Conservation (phyloP, 2,113 vertebrate genomes). For the Cygnus atratus region DNA sequence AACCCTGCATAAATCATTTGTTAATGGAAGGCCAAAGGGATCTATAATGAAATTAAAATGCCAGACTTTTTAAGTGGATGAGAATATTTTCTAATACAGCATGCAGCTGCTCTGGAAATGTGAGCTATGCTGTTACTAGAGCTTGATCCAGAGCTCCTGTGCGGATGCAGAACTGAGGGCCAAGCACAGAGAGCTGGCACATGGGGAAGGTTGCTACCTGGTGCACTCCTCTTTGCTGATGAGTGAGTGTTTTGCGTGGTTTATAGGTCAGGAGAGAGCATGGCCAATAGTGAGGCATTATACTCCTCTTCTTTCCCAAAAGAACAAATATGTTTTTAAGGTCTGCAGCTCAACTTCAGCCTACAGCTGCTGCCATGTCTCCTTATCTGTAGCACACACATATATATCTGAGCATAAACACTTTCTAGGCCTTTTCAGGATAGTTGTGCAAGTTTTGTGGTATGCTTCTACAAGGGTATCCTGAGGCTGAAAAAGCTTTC, state of each 20-base stretch:
- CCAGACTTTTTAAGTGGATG: background rate
- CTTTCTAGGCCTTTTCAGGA: background rate
- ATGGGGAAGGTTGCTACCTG: background rate
- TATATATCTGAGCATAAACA: background rate
- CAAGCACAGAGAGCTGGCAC: background rate
- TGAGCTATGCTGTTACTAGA: background rate
- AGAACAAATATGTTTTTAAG: background rate
- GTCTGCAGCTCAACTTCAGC: background rate
- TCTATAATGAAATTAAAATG: conserved; percentile 15
- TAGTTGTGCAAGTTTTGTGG: background rate
- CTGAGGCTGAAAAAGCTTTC: background rate
- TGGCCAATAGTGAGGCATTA: background rate
- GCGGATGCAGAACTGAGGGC: background rate
- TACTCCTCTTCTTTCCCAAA: background rate
- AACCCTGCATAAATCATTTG: background rate
- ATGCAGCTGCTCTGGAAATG: background rate
- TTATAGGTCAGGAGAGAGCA: background rate
- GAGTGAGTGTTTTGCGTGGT: background rate
- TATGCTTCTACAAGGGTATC: background rate
- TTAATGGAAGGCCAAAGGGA: background rate
- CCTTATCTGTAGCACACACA: background rate
- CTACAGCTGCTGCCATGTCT: background rate
- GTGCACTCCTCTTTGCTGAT: background rate
- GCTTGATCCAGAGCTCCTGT: background rate
- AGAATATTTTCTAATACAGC: background rate